Evolutionary conservation across 1,140 invertebrate genomes (phyloP).

Genomic region (Arctopsyche grandis): DNA sequence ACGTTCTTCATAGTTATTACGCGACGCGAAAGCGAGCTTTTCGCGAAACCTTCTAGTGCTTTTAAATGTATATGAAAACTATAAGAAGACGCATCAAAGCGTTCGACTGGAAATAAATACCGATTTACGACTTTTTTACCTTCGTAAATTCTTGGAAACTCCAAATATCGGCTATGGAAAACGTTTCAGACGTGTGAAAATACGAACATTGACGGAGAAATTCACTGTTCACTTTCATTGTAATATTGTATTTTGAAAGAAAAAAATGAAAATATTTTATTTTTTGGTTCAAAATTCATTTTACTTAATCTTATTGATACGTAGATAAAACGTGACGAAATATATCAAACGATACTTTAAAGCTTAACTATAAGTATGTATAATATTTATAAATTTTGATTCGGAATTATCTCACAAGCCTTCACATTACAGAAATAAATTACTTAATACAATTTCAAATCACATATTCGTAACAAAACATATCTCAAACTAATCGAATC

Average conservation of each 20-base stretch:
- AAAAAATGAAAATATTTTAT: too few relatives aligned
- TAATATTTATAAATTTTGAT: too few relatives aligned
- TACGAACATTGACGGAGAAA: neutral
- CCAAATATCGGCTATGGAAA: neutral
- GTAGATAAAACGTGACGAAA: too few relatives aligned
- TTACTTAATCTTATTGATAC: too few relatives aligned
- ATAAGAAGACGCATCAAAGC: neutral
- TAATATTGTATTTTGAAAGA: too few relatives aligned
- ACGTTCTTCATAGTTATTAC: constrained; percentile 17
- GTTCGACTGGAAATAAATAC: constrained; percentile 1
- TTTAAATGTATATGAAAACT: constrained; percentile 16
- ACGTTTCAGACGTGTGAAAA: neutral
- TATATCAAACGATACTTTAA: too few relatives aligned
- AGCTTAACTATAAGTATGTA: too few relatives aligned
- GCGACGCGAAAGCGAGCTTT: neutral
- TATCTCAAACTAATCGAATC: constrained; percentile 21
- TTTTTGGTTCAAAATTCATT: too few relatives aligned
- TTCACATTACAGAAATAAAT: too few relatives aligned
- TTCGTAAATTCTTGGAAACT: neutral
- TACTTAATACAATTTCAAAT: neutral
- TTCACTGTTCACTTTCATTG: too few relatives aligned
- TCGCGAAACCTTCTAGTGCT: neutral
- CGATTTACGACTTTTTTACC: constrained; percentile 10
- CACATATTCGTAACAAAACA: neutral
- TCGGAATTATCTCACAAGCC: too few relatives aligned